Evolutionary conservation across 2,888 invertebrate genomes (phyloP), one percentile per base, ranked within the genome.

Genomic region (Anthrax anthrax): DNA sequence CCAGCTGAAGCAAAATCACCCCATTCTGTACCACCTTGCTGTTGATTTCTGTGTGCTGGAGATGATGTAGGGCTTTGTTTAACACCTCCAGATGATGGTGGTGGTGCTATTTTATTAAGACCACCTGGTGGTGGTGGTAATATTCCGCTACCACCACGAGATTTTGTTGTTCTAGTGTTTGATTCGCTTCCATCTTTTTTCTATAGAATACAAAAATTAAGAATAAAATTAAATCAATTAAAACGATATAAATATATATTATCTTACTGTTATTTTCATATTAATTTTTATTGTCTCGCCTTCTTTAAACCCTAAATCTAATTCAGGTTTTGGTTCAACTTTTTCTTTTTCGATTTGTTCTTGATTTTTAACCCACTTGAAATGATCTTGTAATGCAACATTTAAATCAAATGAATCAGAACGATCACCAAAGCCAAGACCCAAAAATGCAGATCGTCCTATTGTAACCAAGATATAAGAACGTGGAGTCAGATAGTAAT

Each of bases 281-380:
- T 96, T 98, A 50, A 98, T 95, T 72, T 94, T 97, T 55, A 99
- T 98, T 2, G 97, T 99, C 73, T 99, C 94, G 18, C 98, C 98
- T 62, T 97, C 97, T 64, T 99, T 99, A 65, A 99, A 97, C 42
- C 95, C 87, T 46, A 98, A 76, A 73, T 98, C 96, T 38, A 98
- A 72, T 57, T 90, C 84, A 56, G 78, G 81, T 50, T 78, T 79
- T 12, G 84, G 81, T 47, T 77, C 80, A 58, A 78, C 77, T 59
- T 83, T 81, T 63, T 89, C 87, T 60, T 86, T 84, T 59, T 79
- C 82, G 52, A 84, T 79, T 66, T 84, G 80, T 62, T 84, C 81
- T 53, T 79, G 81, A 65, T 82, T 86, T 64, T 85, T 86, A 40
- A 90, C 70, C 84, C 84, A 90, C 72, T 97, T 97, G 63, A 97